These are phyloP conservation scores for Trypoxylon attenuatum DNA, from an alignment of 2,888 invertebrate species.

Conservation along the genomic window DNA sequence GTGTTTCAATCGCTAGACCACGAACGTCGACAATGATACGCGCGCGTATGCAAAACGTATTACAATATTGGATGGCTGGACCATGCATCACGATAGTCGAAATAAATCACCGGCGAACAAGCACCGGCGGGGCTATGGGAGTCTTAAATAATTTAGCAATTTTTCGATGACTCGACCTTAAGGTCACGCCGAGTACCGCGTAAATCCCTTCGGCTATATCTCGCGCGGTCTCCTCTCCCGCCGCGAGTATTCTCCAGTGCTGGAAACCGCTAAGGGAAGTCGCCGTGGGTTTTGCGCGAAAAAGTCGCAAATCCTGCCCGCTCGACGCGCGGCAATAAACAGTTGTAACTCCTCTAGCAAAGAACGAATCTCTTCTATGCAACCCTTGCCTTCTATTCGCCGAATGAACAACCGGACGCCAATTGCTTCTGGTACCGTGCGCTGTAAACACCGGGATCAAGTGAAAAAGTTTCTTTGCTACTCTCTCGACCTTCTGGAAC, in stretches of 20 bases:
- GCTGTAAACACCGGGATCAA: no score
- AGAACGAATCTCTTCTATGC: no score
- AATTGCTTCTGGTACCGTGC: no score
- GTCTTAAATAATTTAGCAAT: slow-evolving; percentile 58
- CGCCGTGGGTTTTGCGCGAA: slow-evolving; percentile 28
- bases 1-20: slow-evolving; percentile 71
- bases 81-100: slow-evolving; percentile 72
- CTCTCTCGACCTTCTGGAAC: no score
- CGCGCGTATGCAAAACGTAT: slow-evolving; percentile 66
- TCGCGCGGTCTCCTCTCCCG: slow-evolving; percentile 21
- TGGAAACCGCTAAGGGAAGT: slow-evolving; percentile 53
- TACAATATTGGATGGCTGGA: slow-evolving; percentile 72
- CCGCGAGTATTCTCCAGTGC: slow-evolving; percentile 25
- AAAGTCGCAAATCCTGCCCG: slow-evolving; percentile 38
- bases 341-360: no score
- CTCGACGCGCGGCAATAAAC: slow-evolving; percentile 36
- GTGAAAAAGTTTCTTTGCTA: no score
- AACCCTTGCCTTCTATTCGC: no score
- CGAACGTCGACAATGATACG: slow-evolving; percentile 67
- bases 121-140: slow-evolving; percentile 60
- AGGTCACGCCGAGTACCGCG: slow-evolving; percentile 59
- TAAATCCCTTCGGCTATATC: slow-evolving; percentile 53
- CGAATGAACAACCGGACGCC: no score
- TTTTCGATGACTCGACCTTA: slow-evolving; percentile 54
- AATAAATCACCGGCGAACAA: slow-evolving; percentile 72